Base-by-base conservation (phyloP, 1,140 invertebrate genomes). In the Neotoxoptera formosana region DNA sequence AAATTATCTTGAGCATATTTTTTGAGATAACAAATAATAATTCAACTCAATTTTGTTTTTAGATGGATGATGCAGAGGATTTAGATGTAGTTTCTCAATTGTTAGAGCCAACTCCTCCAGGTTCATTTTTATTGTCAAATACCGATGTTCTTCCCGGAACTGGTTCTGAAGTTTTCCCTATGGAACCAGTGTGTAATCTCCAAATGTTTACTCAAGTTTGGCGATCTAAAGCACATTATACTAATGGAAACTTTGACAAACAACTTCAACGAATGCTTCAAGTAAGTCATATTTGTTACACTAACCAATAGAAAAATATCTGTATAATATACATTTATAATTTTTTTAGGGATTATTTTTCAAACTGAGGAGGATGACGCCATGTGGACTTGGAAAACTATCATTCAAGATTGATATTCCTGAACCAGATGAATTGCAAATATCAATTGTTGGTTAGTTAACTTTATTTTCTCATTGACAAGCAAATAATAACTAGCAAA, bases 201-300 rank as follows among this genome's bases (percentile, higher is more conserved):
- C 97, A 98, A 95, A 98, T 98, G 97, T 98, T 98, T 95, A 98
- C 97, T 2, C 97, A 98, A 95, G 97, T 98, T 36, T 98, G 97
- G 95, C 96, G 97, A 83, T 96, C 96, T 0, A 93, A 93, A 93
- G 81, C 91, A 56, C 91, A 93, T 83, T 93, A 93, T 14, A 93
- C 91, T 45, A 93, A 93, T 93, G 91, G 91, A 81, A 93, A 94
- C 25, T 95, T 96, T 90, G 95, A 95, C 51, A 95, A 96, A 94
- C 96, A 97, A 94, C 97, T 98, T 94, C 96, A 97, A 91, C 95
- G 95, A 94, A 95, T 97, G 51, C 95, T 97, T 91, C 96, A 96
- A 95, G 96, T 97, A 95, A 94, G 94, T 45, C 7, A 56, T 67
- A 34, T 48, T 89, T 60, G 11, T 20, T 41, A 53, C 67, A 51